phyloP scores from a whole-genome alignment of 2,797 vertebrate genomes.

The Tamandua tetradactyla region DNA sequence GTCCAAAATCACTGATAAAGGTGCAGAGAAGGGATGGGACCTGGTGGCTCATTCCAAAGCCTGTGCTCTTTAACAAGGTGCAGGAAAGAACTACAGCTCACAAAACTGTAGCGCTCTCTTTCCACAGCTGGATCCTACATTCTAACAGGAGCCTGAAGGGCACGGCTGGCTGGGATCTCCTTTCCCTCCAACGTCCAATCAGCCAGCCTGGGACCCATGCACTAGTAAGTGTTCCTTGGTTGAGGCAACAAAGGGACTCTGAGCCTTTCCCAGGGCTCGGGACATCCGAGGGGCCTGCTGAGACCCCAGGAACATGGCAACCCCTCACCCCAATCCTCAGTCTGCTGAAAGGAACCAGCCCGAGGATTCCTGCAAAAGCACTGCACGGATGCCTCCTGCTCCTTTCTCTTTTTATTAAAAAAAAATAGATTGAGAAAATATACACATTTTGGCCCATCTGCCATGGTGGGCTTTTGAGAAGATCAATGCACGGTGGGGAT shows the following conservation, averaged over 20 bases:
- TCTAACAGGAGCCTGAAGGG: not conserved
- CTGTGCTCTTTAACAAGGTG: not conserved
- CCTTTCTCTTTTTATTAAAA: slow-evolving; percentile 76
- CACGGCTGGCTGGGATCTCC: not conserved
- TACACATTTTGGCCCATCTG: slow-evolving; percentile 32
- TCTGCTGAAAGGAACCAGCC: not conserved
- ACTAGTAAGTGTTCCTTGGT: not conserved
- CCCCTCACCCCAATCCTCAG: not conserved
- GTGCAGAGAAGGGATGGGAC: not conserved
- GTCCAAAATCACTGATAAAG: not conserved
- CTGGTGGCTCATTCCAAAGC: not conserved
- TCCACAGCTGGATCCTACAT: not conserved
- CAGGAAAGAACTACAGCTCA: not conserved
- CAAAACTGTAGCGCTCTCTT: too few relatives aligned
- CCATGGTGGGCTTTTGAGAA: not conserved
- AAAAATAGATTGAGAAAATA: slow-evolving; percentile 78
- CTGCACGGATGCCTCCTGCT: not conserved
- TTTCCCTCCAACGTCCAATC: not conserved
- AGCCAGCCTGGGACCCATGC: not conserved
- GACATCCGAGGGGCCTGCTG: not conserved
- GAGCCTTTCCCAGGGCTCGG: not conserved
- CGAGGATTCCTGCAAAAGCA: not conserved
- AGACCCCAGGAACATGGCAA: not conserved
- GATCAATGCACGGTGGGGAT: not conserved
- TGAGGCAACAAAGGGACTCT: not conserved